These are phyloP conservation scores for Drosophila dives DNA, from an alignment of 2,888 invertebrate species.

Conservation along the genomic window DNA sequence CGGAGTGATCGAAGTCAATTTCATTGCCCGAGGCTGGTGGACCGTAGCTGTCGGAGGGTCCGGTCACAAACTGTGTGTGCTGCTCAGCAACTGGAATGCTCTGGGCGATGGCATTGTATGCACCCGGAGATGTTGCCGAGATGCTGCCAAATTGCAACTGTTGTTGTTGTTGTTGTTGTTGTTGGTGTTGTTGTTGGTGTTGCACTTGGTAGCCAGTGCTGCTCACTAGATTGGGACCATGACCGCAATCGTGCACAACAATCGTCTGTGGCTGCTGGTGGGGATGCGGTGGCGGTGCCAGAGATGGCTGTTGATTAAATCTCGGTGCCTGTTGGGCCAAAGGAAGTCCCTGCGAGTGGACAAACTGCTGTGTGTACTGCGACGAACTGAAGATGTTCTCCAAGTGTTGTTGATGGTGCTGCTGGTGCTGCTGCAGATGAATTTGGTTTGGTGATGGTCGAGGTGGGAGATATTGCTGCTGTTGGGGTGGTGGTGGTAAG, in stretches of 20 bases:
- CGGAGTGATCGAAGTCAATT: constrained; percentile 73
- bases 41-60: constrained; percentile 72
- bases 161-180: constrained; percentile 16
- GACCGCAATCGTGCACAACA: constrained; percentile 82
- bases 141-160: constrained; percentile 52
- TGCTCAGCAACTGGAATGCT: constrained; percentile 81
- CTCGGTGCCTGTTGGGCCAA: constrained; percentile 73
- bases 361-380: constrained; percentile 68
- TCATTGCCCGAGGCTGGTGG: constrained; percentile 80
- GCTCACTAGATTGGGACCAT: constrained; percentile 83
- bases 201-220: constrained; percentile 70
- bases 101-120: constrained; percentile 76
- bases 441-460: constrained; percentile 34
- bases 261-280: constrained; percentile 62
- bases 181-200: constrained; percentile 52
- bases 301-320: constrained; percentile 73
- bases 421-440: constrained; percentile 42
- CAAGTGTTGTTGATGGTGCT: constrained; percentile 22
- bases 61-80: constrained; percentile 76
- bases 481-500: constrained; percentile 55
- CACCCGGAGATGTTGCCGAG: constrained; percentile 51
- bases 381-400: constrained; percentile 74
- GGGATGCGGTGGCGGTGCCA: constrained; percentile 61
- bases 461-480: constrained; percentile 66
- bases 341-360: constrained; percentile 77